These are phyloP conservation scores for Dunckerocampus dactyliophorus DNA, from an alignment of 2,113 vertebrate species.

Conservation along the genomic window DNA sequence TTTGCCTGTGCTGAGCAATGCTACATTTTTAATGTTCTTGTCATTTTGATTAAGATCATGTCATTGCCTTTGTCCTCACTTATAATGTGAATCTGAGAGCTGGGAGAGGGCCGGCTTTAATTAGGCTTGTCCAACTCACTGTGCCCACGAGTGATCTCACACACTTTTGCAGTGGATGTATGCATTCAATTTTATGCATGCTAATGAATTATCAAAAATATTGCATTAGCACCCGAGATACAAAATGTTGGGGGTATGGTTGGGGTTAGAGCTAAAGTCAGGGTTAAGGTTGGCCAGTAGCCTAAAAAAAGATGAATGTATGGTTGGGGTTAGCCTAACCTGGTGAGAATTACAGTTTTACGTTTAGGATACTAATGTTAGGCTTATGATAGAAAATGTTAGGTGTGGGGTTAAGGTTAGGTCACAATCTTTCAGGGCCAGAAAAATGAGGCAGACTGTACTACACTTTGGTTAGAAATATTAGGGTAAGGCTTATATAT, in stretches of 20 bases:
- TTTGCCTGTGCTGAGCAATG: constrained; percentile 61
- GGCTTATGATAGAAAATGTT: too few relatives aligned
- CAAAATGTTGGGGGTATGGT: neutral
- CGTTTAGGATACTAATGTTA: too few relatives aligned
- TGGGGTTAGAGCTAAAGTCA: neutral
- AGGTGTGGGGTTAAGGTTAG: too few relatives aligned
- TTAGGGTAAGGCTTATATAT: too few relatives aligned
- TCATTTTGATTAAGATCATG: constrained; percentile 68
- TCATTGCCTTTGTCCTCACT: constrained; percentile 58
- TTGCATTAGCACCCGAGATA: too few relatives aligned
- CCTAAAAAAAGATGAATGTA: too few relatives aligned
- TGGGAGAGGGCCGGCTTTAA: constrained; percentile 24
- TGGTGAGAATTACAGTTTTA: neutral
- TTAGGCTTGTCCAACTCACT: constrained; percentile 26
- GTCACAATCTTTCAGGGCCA: too few relatives aligned
- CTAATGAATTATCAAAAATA: neutral
- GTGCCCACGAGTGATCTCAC: constrained; percentile 9
- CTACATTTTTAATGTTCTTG: constrained; percentile 70
- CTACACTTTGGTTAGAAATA: too few relatives aligned
- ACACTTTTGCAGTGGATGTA: neutral
- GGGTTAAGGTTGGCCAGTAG: neutral
- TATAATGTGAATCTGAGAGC: constrained; percentile 35
- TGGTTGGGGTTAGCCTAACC: neutral
- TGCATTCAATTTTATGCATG: neutral
- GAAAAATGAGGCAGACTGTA: neutral